These are phyloP conservation scores for Phoxinus phoxinus DNA, from an alignment of 2,113 vertebrate genomes.

Conservation along the genomic window DNA sequence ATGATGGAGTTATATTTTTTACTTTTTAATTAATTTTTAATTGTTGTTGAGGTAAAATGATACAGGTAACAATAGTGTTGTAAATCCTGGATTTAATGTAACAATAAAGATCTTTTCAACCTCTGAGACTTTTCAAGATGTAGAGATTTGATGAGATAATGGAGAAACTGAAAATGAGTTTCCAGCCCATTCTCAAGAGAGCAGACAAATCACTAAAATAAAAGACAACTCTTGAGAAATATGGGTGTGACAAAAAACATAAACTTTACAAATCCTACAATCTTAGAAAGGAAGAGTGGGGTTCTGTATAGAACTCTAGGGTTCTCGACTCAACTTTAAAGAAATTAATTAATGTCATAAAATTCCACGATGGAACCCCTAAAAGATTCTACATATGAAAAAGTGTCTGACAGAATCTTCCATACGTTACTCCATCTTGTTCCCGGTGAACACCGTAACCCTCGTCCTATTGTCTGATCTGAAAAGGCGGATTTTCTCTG, in stretches of 20 bases:
- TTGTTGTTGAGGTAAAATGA: background rate
- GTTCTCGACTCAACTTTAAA: too few relatives aligned
- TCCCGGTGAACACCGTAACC: background rate
- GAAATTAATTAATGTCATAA: too few relatives aligned
- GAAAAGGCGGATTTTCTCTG: slow-evolving; percentile 26
- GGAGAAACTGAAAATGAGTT: background rate
- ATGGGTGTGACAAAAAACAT: background rate
- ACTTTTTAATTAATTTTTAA: background rate
- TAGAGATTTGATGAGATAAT: background rate
- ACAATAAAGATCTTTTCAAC: background rate
- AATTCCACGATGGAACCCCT: too few relatives aligned
- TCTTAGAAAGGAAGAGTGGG: too few relatives aligned
- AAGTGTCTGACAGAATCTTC: too few relatives aligned
- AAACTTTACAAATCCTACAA: background rate
- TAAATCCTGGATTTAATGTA: background rate
- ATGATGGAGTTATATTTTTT: background rate
- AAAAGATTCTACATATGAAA: too few relatives aligned
- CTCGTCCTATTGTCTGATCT: slow-evolving; percentile 8
- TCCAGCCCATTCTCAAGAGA: background rate
- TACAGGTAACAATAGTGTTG: background rate
- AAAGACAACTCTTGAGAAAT: background rate
- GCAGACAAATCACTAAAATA: background rate
- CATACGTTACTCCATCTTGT: too few relatives aligned
- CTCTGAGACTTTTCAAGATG: too few relatives aligned
- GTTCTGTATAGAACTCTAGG: too few relatives aligned